These are phyloP conservation scores for Synanthedon tipuliformis DNA, from an alignment of 2,888 invertebrate species.

Conservation along the genomic window DNA sequence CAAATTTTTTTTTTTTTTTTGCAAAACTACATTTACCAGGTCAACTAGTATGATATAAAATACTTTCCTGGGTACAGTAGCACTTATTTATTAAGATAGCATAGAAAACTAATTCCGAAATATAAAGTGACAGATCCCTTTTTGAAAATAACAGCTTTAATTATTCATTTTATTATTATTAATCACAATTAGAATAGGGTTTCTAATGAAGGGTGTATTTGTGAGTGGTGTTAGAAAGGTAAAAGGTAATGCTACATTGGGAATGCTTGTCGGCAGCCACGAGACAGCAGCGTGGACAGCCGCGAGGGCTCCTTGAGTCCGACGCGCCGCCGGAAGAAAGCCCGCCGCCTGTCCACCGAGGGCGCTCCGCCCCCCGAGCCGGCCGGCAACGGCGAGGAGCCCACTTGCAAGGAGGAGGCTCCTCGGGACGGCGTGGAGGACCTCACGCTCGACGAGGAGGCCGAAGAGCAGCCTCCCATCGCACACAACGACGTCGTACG, in stretches of 20 bases:
- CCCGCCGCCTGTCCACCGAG: conserved; percentile 11
- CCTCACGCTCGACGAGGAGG: conserved; percentile 85
- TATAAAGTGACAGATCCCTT: too few species aligned
- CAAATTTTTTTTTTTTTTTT: too few species aligned
- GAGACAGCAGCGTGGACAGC: conserved; percentile 56
- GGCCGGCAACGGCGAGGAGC: conserved; percentile 23
- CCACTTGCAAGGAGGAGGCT: conserved; percentile 40
- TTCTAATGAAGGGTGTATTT: too few species aligned
- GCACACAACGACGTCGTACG: conserved; percentile 72
- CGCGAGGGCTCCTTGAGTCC: conserved; percentile 74
- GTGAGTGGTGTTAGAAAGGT: too few species aligned
- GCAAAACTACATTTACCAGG: too few species aligned
- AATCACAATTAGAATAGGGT: too few species aligned
- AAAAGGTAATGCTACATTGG: neutral
- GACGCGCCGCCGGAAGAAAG: conserved; percentile 52
- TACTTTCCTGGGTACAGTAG: too few species aligned
- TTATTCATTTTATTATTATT: too few species aligned
- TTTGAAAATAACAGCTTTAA: too few species aligned
- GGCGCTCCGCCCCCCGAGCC: conserved; percentile 17
- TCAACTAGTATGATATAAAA: too few species aligned
- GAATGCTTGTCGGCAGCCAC: conserved; percentile 17
- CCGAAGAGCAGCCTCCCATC: conserved; percentile 79
- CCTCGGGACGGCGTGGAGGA: conserved; percentile 83
- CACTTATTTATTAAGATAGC: too few species aligned
- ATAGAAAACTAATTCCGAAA: too few species aligned